phyloP scores from a whole-genome alignment of 2,113 vertebrate species.

The Daphoenositta chrysoptera region DNA sequence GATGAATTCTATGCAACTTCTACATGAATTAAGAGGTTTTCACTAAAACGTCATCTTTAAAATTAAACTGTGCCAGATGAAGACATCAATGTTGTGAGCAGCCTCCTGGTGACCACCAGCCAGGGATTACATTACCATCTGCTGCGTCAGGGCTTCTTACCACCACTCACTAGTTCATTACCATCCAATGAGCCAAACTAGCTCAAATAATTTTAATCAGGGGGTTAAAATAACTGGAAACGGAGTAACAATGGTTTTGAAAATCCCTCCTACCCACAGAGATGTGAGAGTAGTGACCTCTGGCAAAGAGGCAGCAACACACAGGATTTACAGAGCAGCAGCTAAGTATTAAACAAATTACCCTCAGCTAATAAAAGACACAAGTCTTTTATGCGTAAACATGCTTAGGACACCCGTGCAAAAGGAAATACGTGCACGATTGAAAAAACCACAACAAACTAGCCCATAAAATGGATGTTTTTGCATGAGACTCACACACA shows the following conservation, averaged over 20 bases:
- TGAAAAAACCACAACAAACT: background rate
- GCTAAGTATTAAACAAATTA: background rate
- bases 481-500: background rate
- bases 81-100: background rate
- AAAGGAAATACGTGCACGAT: background rate
- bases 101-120: background rate
- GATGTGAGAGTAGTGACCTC: background rate
- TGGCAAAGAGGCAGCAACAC: background rate
- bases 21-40: background rate
- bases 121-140: background rate
- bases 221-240: background rate
- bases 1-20: background rate
- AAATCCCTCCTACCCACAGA: background rate
- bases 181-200: background rate
- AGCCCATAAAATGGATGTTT: background rate
- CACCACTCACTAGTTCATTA: background rate
- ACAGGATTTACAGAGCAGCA: background rate
- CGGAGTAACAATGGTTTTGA: background rate
- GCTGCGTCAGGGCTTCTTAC: background rate
- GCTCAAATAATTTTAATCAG: background rate
- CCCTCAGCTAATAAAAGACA: background rate
- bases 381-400: background rate
- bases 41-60: background rate
- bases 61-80: background rate
- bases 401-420: background rate